Conservation (phyloP, 2,888 invertebrate genomes). For the Polia nebulosa region DNA sequence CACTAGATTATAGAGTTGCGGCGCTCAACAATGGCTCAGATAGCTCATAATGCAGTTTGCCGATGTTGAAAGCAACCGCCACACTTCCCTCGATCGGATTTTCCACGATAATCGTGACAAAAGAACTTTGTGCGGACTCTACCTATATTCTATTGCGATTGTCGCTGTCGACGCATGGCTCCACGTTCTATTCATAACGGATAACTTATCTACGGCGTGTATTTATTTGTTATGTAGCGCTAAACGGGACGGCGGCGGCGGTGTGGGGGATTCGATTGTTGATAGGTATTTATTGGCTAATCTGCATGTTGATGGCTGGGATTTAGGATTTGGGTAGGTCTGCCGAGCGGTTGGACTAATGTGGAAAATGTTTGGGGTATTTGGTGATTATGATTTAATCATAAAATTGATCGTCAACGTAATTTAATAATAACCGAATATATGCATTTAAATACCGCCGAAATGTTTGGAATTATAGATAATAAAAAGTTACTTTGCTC, state of each 20-base stretch:
- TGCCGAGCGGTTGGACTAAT: neutral
- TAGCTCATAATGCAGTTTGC: slow-evolving; percentile 90
- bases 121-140: slow-evolving; percentile 87
- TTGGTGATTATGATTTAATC: neutral
- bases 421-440: no score
- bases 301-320: slow-evolving; percentile 28
- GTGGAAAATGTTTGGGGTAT: neutral
- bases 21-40: slow-evolving; percentile 83
- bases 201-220: slow-evolving; percentile 78
- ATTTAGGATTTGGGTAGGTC: neutral
- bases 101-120: slow-evolving; percentile 90
- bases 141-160: slow-evolving; percentile 80
- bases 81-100: slow-evolving; percentile 90
- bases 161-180: slow-evolving; percentile 75
- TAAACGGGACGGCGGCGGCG: slow-evolving; percentile 50
- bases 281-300: slow-evolving; percentile 30
- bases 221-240: slow-evolving; percentile 70
- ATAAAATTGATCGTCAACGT: no score
- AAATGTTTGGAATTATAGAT: neutral
- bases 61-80: slow-evolving; percentile 87
- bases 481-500: no score
- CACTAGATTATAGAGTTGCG: slow-evolving; percentile 82
- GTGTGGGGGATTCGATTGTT: slow-evolving; percentile 39
- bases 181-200: slow-evolving; percentile 81
- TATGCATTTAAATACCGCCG: no score